phyloP scores from a whole-genome alignment of 2,888 invertebrate species.

The Lasius platythorax region DNA sequence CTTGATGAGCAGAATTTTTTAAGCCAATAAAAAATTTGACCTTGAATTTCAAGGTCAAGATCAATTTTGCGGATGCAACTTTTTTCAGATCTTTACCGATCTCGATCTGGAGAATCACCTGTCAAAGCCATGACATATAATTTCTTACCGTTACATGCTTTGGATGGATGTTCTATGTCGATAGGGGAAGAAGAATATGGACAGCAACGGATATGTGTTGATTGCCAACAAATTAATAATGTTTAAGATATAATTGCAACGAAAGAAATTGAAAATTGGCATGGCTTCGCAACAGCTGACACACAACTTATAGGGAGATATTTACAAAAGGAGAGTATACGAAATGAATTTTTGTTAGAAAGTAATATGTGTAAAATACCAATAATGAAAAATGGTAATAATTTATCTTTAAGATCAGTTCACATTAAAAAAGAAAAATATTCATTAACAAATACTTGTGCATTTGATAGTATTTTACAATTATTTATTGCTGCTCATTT shows the following conservation, averaged over 20 bases:
- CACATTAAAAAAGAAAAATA: not conserved
- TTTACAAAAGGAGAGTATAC: not conserved
- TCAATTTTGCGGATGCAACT: too few relatives aligned
- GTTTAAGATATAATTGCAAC: constrained; percentile 1
- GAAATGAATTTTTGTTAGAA: constrained; percentile 14
- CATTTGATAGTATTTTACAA: constrained; percentile 24
- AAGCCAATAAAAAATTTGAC: too few relatives aligned
- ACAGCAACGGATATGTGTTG: not conserved
- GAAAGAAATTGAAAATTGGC: constrained; percentile 2
- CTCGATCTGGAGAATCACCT: too few relatives aligned
- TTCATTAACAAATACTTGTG: constrained; percentile 13
- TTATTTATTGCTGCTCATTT: constrained; percentile 15
- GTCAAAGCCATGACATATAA: too few relatives aligned
- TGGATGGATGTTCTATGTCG: too few relatives aligned
- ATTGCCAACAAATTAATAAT: not conserved
- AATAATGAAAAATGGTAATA: not conserved
- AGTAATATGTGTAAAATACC: constrained; percentile 1
- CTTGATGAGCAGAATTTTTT: too few relatives aligned
- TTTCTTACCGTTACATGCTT: too few relatives aligned
- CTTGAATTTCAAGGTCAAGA: too few relatives aligned
- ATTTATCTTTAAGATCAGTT: not conserved
- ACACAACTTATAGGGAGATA: not conserved
- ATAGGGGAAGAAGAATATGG: not conserved
- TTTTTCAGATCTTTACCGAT: too few relatives aligned
- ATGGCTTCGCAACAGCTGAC: not conserved